Evolutionary conservation across 2,113 vertebrate genomes (phyloP).

Genomic region (Vulpes ferrilata): DNA sequence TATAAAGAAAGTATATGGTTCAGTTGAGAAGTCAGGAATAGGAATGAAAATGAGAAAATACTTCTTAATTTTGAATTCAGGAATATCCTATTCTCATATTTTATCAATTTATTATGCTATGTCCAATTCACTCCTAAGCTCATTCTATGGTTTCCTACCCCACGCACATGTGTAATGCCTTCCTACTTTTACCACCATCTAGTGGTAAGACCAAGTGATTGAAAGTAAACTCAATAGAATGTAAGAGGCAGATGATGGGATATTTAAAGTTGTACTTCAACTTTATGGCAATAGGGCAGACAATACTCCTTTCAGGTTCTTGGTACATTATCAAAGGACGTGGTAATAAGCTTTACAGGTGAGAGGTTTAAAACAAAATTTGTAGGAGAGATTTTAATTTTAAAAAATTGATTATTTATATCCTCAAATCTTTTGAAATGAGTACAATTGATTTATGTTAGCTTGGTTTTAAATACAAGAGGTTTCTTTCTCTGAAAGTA

Average conservation of each 20-base stretch:
- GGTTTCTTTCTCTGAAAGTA: not conserved
- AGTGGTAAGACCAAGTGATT: conserved; percentile 28
- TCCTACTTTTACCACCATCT: conserved; percentile 65
- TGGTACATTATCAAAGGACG: not conserved
- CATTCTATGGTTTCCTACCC: not conserved
- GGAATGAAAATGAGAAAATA: not conserved
- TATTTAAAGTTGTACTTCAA: fast-evolving
- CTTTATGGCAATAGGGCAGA: not conserved
- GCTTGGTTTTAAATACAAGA: not conserved
- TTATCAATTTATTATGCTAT: not conserved
- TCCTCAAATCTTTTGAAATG: not conserved
- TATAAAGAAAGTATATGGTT: not conserved
- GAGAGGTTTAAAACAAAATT: not conserved
- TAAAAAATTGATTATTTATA: not conserved
- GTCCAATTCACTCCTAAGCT: not conserved
- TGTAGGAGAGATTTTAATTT: not conserved
- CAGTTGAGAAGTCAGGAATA: not conserved
- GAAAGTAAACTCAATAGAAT: not conserved
- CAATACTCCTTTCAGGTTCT: not conserved
- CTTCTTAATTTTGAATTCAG: not conserved
- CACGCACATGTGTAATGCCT: not conserved
- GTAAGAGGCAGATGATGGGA: not conserved
- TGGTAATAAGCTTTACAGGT: not conserved
- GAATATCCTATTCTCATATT: not conserved
- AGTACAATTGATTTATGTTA: not conserved